Evolutionary conservation across 1,140 invertebrate genomes (phyloP).

Genomic region (Penaeus chinensis): DNA sequence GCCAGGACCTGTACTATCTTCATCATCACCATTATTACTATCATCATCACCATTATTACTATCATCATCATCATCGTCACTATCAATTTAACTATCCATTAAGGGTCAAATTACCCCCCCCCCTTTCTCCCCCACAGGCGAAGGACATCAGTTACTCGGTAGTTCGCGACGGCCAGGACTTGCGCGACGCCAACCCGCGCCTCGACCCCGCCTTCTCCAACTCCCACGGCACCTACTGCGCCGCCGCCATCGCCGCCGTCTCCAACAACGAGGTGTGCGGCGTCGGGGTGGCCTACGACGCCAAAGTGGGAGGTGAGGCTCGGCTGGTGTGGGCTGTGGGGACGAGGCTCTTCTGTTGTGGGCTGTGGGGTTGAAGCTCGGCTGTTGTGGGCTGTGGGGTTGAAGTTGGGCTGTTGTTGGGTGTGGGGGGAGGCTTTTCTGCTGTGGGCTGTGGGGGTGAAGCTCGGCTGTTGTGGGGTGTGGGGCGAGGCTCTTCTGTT

Average conservation of each 20-base stretch:
- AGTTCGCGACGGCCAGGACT: slow-evolving; percentile 74
- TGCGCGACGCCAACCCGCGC: slow-evolving; percentile 80
- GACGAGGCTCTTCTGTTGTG: background rate
- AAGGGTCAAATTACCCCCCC: background rate
- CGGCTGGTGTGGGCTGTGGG: background rate
- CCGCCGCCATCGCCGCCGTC: slow-evolving; percentile 66
- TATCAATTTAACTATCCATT: background rate
- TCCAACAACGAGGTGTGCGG: slow-evolving; percentile 66
- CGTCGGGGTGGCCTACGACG: slow-evolving; percentile 66
- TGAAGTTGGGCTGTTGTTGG: too few species aligned
- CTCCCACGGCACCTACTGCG: slow-evolving; percentile 67
- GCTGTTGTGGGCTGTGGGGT: too few species aligned
- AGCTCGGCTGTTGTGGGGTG: too few species aligned
- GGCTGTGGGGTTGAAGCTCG: too few species aligned
- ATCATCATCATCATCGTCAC: background rate
- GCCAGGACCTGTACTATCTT: background rate
- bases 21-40: background rate
- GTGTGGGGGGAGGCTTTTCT: too few species aligned
- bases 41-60: background rate
- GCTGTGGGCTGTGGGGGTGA: too few species aligned
- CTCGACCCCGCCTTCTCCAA: slow-evolving; percentile 73
- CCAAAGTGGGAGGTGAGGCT: slow-evolving; percentile 66
- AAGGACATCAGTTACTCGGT: slow-evolving; percentile 86
- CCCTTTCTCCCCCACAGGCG: slow-evolving; percentile 74
- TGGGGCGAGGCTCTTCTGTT: too few species aligned